These are phyloP conservation scores for Indicator maculatus DNA, from an alignment of 2,113 vertebrate genomes.

Conservation along the genomic window DNA sequence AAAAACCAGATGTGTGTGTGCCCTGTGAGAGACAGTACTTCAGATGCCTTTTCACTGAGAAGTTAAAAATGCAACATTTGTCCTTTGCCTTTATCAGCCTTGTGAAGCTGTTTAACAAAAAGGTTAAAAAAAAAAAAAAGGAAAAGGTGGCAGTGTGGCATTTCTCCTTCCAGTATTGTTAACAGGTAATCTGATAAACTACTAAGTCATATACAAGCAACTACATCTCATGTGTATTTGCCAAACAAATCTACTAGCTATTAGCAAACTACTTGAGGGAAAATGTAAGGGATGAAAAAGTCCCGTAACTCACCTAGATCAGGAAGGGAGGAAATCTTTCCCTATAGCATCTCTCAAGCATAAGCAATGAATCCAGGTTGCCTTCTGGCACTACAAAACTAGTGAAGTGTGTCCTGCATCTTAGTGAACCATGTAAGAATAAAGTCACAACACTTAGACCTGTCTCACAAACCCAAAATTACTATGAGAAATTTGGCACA, in stretches of 20 bases:
- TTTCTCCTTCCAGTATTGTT: fast-evolving
- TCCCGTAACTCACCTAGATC: neutral
- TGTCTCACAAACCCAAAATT: neutral
- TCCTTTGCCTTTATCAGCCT: neutral
- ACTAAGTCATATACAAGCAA: neutral
- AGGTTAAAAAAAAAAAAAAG: neutral
- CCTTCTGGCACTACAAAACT: neutral
- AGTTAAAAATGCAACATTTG: neutral
- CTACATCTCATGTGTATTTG: neutral
- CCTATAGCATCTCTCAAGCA: neutral
- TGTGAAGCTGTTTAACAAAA: neutral
- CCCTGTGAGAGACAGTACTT: neutral
- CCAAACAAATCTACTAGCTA: neutral
- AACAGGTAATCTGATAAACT: neutral
- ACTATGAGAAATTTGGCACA: neutral
- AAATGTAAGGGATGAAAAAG: neutral
- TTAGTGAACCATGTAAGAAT: neutral
- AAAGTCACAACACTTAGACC: neutral
- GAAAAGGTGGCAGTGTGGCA: fast-evolving
- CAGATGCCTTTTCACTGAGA: neutral
- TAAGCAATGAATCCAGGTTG: neutral
- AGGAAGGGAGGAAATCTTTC: neutral
- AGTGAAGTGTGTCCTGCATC: neutral
- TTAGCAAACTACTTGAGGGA: neutral
- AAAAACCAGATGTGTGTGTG: neutral